Base-by-base conservation (phyloP, 2,113 vertebrate species). In the Carlito syrichta region DNA sequence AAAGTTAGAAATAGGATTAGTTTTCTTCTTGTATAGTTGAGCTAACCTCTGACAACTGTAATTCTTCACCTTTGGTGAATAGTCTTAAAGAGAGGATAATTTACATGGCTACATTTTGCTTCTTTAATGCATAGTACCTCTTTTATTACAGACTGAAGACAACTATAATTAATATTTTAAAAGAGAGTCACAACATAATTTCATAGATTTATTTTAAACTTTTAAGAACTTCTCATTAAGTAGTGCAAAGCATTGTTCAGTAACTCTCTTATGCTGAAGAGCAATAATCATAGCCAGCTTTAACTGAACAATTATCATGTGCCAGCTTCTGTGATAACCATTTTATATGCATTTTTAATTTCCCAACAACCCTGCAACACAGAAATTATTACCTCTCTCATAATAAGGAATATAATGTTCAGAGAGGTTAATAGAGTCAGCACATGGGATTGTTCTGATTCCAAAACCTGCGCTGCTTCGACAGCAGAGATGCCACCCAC, bases 141-240 rank as follows among this genome's bases (percentile, higher is more conserved):
- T 96, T 96, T 79, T 48, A 86, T 86, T 95, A 89, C 60, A 94
- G 66, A 95, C 25, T 83, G 76, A 89, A 91, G 94, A 94, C 91
- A 90, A 96, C 79, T 93, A 93, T 94, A 97, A 96, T 97, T 97
- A 96, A 96, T 91, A 94, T 90, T 93, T 92, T 83, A 91, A 98
- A 97, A 86, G 62, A 92, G 96, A 95, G 91, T 97, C 92, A 97
- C 82, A 95, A 96, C 93, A 97, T 77, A 89, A 94, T 96, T 97
- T 94, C 66, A 79, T n/a, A 20, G 45, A 87, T 84, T 95, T 95
- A 71, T 86, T 96, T 95, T 93, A 97, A 95, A 97, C 91, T 93
- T 97, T 89, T 94, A 84, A 95, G 93, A 95, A 96, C 89, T 77
- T 97, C 79, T 94, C 83, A 94, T 95, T 96, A 94, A 97, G 83